Evolutionary conservation across 2,888 invertebrate genomes (phyloP).

Genomic region (Tinea pellionella): DNA sequence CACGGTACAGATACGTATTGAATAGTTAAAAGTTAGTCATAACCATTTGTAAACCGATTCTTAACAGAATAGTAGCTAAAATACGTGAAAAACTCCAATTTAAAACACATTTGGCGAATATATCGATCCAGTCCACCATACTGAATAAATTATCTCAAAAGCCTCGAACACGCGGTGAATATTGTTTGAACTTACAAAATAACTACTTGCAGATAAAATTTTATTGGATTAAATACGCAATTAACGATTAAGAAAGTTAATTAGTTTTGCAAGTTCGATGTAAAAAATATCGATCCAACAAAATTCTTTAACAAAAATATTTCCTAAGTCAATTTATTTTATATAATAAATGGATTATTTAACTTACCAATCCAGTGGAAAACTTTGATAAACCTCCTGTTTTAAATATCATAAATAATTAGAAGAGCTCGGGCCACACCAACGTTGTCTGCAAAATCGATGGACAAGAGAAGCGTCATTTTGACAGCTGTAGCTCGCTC

Average conservation of each 20-base stretch:
- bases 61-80: background rate
- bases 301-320: background rate
- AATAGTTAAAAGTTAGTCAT: background rate
- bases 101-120: constrained; percentile 1
- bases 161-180: background rate
- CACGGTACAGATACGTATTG: background rate
- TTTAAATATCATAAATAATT: background rate
- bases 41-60: background rate
- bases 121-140: constrained; percentile 3
- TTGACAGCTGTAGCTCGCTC: background rate
- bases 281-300: background rate
- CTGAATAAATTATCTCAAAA: constrained; percentile 5
- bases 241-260: background rate
- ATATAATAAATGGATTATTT: background rate
- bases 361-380: background rate
- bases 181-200: background rate
- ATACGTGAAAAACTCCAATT: background rate
- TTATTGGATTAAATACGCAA: background rate
- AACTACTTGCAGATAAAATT: background rate
- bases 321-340: background rate
- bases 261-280: background rate
- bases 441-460: background rate
- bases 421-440: background rate
- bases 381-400: background rate
- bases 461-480: background rate